These are phyloP conservation scores for Procambarus clarkii DNA, from an alignment of 1,140 invertebrate species.

Conservation along the genomic window DNA sequence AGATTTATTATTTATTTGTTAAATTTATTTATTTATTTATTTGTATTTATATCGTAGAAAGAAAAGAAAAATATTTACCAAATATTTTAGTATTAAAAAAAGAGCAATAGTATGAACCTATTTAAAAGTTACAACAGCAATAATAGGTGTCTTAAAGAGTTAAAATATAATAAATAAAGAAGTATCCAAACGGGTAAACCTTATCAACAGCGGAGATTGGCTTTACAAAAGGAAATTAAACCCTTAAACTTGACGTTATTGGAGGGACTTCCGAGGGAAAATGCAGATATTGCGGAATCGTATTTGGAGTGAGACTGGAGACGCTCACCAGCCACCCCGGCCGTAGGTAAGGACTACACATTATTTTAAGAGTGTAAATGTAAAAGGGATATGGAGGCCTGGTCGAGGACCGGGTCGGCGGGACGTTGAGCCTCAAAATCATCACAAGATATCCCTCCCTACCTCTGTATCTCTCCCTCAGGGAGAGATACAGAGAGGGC, in stretches of 20 bases:
- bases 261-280: not conserved
- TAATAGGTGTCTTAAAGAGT: not conserved
- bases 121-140: not conserved
- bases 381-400: too few relatives aligned
- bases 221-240: conserved; percentile 4
- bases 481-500: too few relatives aligned
- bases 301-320: not conserved
- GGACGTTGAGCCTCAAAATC: too few relatives aligned
- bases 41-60: not conserved
- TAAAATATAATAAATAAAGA: not conserved
- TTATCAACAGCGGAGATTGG: not conserved
- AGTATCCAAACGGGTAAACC: not conserved
- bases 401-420: too few relatives aligned
- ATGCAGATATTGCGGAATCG: not conserved
- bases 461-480: too few relatives aligned
- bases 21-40: not conserved
- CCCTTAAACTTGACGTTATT: not conserved
- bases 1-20: too few relatives aligned
- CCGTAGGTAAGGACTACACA: too few relatives aligned
- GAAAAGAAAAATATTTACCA: too few relatives aligned
- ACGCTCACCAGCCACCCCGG: too few relatives aligned
- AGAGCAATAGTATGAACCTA: not conserved
- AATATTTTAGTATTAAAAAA: too few relatives aligned
- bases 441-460: too few relatives aligned
- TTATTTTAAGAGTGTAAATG: too few relatives aligned